Evolutionary conservation across 2,797 vertebrate genomes (phyloP).

Genomic region (Trichosurus vulpecula): DNA sequence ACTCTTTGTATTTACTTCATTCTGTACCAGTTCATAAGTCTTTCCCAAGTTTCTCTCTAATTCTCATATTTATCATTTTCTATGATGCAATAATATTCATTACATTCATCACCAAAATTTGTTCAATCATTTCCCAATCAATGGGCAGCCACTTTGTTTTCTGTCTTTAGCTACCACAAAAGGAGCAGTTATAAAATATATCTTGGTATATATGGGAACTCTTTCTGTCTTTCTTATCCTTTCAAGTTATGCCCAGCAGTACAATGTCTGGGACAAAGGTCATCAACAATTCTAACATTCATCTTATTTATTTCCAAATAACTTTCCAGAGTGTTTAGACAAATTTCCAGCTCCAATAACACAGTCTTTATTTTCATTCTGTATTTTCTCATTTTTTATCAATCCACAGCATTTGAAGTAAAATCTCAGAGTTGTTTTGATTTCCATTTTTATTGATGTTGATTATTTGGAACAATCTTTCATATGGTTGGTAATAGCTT

Average conservation of each 20-base stretch:
- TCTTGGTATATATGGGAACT: no score
- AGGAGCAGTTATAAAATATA: no score
- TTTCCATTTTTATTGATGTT: not conserved
- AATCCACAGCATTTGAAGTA: not conserved
- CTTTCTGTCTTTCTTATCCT: not conserved
- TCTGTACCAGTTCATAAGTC: no score
- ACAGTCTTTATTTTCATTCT: not conserved
- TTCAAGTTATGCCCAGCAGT: not conserved
- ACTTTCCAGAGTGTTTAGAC: not conserved
- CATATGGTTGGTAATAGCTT: not conserved
- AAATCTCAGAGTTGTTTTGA: not conserved
- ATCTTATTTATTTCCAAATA: not conserved
- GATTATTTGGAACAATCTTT: no score
- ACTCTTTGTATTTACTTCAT: no score
- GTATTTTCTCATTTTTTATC: not conserved
- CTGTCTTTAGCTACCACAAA: not conserved
- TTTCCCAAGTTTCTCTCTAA: not conserved
- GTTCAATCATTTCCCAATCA: not conserved
- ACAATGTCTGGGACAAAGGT: not conserved
- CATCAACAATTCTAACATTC: not conserved
- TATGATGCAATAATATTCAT: not conserved
- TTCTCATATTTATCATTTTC: not conserved
- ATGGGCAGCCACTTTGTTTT: not conserved
- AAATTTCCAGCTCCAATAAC: not conserved
- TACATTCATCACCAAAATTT: not conserved